Evolutionary conservation across 2,797 vertebrate genomes (phyloP), one percentile per base, ranked within the genome.

Genomic region (Trematomus bernacchii): DNA sequence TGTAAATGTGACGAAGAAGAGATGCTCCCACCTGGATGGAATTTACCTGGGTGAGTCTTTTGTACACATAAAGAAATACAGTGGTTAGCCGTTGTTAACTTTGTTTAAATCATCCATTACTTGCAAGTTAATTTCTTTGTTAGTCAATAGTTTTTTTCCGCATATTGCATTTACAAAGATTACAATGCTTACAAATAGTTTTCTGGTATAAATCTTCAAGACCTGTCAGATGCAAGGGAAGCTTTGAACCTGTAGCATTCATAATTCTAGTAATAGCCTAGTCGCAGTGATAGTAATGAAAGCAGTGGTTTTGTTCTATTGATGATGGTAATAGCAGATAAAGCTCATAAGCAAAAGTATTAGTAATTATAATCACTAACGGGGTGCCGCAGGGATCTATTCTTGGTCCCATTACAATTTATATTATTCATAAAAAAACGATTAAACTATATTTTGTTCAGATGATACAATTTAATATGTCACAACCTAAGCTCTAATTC

Each of bases 1-100:
- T 51, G 80, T 95, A 71, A 95, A 95, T 27, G 88, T 95, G 60
- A 95, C 95, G 0, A 96, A 96, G 85, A 96, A 95, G 74, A 93
- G 91, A 42, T 96, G 95, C 76, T 86, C 92, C 19, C 92, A 95
- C 51, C 89, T 94, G 64, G 94, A 95, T 21, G 95, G 95, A 0
- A 85, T 95, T 78, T 96, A 94, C 79, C 73, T 96, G 59, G 95
- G 96, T 96, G 79, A 96, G 89, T 65, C 4, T 47, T 3, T 37
- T 37, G 33, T 33, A 8, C 33, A 37, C 8, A 37, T 27, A 27
- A 27, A 27, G 27, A 37, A 37, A 37, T 37, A 37, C 6, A 37
- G 33, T 9, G 33, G 6, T 21, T 16, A 46, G 18, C 51, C 10
- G 18, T 27, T 7, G 30, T 42, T 46, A 53, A 30, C 13, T 42